Conservation (phyloP, 2,888 invertebrate species). For the Agrypnus murinus region DNA sequence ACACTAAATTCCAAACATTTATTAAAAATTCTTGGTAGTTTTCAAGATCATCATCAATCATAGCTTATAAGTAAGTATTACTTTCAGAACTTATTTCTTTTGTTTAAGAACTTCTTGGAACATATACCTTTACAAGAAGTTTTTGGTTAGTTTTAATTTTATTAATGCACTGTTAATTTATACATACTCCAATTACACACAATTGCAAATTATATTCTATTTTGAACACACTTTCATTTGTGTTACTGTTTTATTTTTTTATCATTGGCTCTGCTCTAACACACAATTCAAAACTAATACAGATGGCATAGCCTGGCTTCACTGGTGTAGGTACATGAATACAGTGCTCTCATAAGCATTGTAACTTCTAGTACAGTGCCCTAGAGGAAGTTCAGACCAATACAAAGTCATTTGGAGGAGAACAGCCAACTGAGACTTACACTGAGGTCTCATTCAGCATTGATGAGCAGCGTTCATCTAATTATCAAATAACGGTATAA, state of each 20-base stretch:
- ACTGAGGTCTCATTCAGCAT: constrained; percentile 70
- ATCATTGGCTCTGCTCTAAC: constrained; percentile 42
- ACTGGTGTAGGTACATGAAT: constrained; percentile 34
- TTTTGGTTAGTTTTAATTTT: neutral
- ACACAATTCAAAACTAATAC: constrained; percentile 36
- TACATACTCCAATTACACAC: neutral
- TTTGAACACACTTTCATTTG: constrained; percentile 27
- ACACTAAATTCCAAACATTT: too few species aligned
- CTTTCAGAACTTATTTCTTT: neutral
- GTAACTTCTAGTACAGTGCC: constrained; percentile 67
- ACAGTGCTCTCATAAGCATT: constrained; percentile 42
- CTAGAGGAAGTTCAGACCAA: constrained; percentile 64
- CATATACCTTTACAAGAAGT: neutral
- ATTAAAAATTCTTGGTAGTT: too few species aligned
- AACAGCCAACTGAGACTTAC: constrained; percentile 68
- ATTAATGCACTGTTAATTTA: neutral
- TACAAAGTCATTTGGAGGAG: constrained; percentile 62
- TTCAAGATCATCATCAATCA: neutral
- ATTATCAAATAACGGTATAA: constrained; percentile 71
- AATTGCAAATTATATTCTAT: neutral
- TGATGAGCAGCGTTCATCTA: constrained; percentile 66
- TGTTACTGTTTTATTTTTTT: constrained; percentile 27
- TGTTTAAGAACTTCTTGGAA: neutral
- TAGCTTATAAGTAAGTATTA: neutral
- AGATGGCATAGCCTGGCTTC: constrained; percentile 41